phyloP scores from a whole-genome alignment of 2,797 vertebrate genomes.

The Notolabrus celidotus region DNA sequence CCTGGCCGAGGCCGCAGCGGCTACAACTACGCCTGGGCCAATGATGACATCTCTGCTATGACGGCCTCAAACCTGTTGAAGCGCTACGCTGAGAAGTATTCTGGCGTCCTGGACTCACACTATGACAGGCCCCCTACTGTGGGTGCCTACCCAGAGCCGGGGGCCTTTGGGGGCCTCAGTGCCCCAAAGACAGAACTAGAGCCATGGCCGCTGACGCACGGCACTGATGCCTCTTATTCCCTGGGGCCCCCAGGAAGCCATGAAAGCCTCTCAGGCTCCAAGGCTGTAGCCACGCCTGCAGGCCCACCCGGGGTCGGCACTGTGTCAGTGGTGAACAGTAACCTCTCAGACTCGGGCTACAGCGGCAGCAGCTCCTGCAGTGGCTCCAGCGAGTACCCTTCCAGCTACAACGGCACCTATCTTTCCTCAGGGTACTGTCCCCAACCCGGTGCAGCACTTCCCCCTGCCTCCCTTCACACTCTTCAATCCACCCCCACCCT shows the following conservation, averaged over 20 bases:
- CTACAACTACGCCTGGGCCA: constrained; percentile 97
- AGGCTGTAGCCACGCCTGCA: constrained; percentile 79
- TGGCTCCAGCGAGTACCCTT: constrained; percentile 88
- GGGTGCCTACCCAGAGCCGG: constrained; percentile 87
- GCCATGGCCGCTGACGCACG: constrained; percentile 90
- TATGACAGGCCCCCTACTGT: constrained; percentile 91
- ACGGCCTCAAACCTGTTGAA: constrained; percentile 98
- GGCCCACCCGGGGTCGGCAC: constrained; percentile 85
- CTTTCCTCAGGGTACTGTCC: constrained; percentile 93
- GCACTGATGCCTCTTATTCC: constrained; percentile 88
- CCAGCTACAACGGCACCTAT: constrained; percentile 92
- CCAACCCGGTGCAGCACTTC: constrained; percentile 88
- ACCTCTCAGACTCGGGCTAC: constrained; percentile 88
- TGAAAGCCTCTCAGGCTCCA: constrained; percentile 88
- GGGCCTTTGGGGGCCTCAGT: constrained; percentile 86
- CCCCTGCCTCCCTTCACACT: constrained; percentile 89
- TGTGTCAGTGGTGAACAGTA: constrained; percentile 87
- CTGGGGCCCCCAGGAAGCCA: constrained; percentile 88
- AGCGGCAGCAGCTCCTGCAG: constrained; percentile 87
- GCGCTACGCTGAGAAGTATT: constrained; percentile 98
- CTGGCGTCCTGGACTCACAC: constrained; percentile 91
- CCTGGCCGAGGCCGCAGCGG: constrained; percentile 87
- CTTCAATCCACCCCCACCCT: constrained; percentile 88
- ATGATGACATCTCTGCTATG: constrained; percentile 97
- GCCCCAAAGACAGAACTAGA: constrained; percentile 91